Evolutionary conservation across 2,888 invertebrate species (phyloP), one percentile per base, ranked within the genome.

Genomic region (Taenaris catops): DNA sequence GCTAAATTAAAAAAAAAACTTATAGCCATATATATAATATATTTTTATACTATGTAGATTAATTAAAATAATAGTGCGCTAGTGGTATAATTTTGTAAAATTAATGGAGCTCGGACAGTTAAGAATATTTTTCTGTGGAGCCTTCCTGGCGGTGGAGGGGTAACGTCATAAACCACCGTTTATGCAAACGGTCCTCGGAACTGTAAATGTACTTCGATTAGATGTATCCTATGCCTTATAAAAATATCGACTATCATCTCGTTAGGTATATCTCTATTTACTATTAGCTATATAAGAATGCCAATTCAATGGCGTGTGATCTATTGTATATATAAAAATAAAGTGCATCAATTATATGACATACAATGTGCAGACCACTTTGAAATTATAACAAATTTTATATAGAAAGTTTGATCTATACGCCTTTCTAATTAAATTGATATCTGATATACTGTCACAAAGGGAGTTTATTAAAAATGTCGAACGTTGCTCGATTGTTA

Each of bases 401-500:
- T 54, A 50, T 51, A 54, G 62, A 57, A 49, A 54, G 56, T 54
- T n/a, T 64, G 64, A 65, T 2, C 18, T 63, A 58, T 56, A 62
- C 60, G 64, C 63, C 67, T 65, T 63, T 59, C 51, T 54, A 61
- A 55, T 49, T 48, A 61, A 63, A 60, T 50, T 52, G 48, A 64
- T 67, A 63, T 60, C 58, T 65, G 58, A 68, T 60, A 60, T 68
- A 73, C 66, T 65, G 79, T 80, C 79, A 76, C 79, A 80, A 76
- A 79, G 72, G 78, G 78, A 78, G 74, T 76, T 72, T 21, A 69
- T 65, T n/a, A n/a, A 51, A 64, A 65, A 69, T 72, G 65, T 73
- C 67, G 68, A 68, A 73, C 63, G 65, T 75, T 75, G 67, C 73
- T 76, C 72, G 76, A 76, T 81, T 76, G 83, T 84, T 84, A 83